Percentiles rank a stretch among this genome's conserved stretches.
Conservation (phyloP, 2,797 vertebrate genomes). For the Gila robusta region DNA sequence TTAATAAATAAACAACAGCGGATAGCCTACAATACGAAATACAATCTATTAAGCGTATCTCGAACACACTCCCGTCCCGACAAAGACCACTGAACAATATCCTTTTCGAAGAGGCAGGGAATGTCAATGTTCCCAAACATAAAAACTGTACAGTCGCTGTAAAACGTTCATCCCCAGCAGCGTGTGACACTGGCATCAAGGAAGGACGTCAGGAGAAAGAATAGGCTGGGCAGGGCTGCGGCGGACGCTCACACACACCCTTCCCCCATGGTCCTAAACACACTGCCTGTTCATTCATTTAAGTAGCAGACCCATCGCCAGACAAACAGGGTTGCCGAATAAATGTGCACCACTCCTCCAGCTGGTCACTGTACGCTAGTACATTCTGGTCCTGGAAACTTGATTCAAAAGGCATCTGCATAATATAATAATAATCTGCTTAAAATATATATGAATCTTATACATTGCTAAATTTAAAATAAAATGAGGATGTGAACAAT, state of each 20-base stretch:
- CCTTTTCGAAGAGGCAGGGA: constrained; percentile 15
- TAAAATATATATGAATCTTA: not conserved
- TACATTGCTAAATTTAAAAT: not conserved
- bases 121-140: constrained; percentile 35
- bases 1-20: constrained; percentile 46
- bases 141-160: constrained; percentile 17
- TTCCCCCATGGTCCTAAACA: constrained; percentile 53
- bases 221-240: constrained; percentile 70
- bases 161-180: constrained; percentile 60
- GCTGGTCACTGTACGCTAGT: constrained; percentile 39
- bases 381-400: not conserved
- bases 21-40: constrained; percentile 24
- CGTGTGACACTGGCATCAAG: constrained; percentile 70
- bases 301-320: not conserved
- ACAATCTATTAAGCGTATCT: constrained; percentile 25
- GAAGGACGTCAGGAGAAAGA: constrained; percentile 70
- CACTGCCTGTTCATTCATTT: constrained; percentile 60
- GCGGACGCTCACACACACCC: constrained; percentile 54
- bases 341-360: constrained; percentile 4
- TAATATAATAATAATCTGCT: not conserved
- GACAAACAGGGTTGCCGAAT: not conserved
- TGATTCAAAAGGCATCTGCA: not conserved
- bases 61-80: constrained; percentile 12
- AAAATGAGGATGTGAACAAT: not conserved
- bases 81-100: not conserved